Evolutionary conservation across 1,140 invertebrate genomes (phyloP), one percentile per base, ranked within the genome.

Genomic region (Brachionus manjavacas): DNA sequence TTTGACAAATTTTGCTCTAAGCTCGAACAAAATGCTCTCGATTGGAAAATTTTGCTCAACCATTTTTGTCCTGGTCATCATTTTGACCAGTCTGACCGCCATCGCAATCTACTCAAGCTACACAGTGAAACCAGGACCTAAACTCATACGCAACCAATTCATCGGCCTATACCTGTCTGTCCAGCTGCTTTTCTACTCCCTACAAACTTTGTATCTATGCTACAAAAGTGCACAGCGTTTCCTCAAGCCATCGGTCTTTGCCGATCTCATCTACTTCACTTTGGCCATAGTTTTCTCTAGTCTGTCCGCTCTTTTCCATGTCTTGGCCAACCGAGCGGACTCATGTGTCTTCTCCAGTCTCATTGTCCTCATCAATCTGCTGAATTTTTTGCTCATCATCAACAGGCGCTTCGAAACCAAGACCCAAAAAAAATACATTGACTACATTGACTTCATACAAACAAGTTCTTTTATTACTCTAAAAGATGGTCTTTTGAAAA

Each of bases 11-110:
- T 39, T 68, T 4, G 7, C 64, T 68, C 16, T 68, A 23, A 3
- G n/a, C 31, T 3, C 28, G 35, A 68, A 43, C 39, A 72, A 72
- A 72, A 72, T 72, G 68, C 35, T 39, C n/a, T 72, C 68, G 46
- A 41, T 72, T 72, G 68, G 68, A 39, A 72, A 72, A 72, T 72
- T 72, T 41, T 72, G 31, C 16, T 41, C 68, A 16, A 39, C 68
- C 1, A 72, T 20, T 41, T 41, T 72, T 41, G 14, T 72, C 6
- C 16, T 72, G 28, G 9, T 72, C 4, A 7, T 72, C 2, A 20
- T 39, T 2, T 41, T 72, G 35, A 41, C 35, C n/a, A 72, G 68
- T 41, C 35, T 72, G 4, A 8, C 35, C 7, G 28, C 12, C 16
- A n/a, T 72, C n/a, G 35, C 16, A 16, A 72, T 72, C 14, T 72